These are phyloP conservation scores for Camponotus floridanus DNA, from an alignment of 1,140 invertebrate species.

Conservation along the genomic window DNA sequence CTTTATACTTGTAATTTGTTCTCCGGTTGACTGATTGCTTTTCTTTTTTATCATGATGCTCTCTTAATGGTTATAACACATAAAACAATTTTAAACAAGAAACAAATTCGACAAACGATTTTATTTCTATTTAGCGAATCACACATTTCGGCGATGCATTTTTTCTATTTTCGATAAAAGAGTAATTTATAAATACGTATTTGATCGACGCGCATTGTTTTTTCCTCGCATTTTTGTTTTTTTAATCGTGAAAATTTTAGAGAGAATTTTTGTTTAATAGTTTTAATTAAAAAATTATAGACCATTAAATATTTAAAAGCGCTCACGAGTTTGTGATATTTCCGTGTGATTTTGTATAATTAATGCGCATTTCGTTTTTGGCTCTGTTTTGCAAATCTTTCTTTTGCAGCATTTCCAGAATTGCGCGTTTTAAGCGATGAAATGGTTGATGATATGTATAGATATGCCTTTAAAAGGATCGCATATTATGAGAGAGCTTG, in stretches of 20 bases:
- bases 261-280: not conserved
- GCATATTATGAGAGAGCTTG: not conserved
- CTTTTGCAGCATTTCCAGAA: not conserved
- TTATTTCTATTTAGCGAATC: not conserved
- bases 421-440: not conserved
- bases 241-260: not conserved
- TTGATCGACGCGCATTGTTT: not conserved
- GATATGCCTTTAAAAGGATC: conserved; percentile 12
- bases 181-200: not conserved
- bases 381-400: not conserved
- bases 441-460: not conserved
- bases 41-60: not conserved
- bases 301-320: not conserved
- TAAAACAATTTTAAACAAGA: conserved; percentile 10
- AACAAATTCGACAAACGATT: not conserved
- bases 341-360: not conserved
- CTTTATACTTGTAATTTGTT: not conserved
- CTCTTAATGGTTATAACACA: not conserved
- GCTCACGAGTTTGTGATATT: not conserved
- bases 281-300: not conserved
- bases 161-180: not conserved
- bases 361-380: not conserved
- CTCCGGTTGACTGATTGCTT: not conserved
- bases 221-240: not conserved
- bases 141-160: not conserved